Conservation (phyloP, 2,888 invertebrate species). For the Chydorus sphaericus region DNA sequence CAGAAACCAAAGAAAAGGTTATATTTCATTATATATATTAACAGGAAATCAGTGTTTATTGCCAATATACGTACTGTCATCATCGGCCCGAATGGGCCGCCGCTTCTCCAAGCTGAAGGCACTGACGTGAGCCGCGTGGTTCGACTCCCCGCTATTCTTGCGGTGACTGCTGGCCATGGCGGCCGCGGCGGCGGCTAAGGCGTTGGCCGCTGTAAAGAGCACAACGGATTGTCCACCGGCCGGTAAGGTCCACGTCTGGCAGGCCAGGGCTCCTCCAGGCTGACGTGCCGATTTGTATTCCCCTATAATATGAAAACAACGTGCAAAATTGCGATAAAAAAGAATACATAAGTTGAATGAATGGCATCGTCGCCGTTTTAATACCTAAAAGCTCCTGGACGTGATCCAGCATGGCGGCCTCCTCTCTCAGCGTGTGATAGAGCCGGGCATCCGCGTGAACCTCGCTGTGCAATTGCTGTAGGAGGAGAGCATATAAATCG, state of each 20-base stretch:
- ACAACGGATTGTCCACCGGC: constrained; percentile 52
- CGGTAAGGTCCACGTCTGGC: constrained; percentile 53
- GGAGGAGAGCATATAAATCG: no score
- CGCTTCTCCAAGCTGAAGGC: constrained; percentile 19
- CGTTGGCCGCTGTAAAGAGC: constrained; percentile 31
- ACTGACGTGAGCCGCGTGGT: constrained; percentile 21
- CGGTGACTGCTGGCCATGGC: constrained; percentile 36
- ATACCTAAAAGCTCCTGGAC: constrained; percentile 42
- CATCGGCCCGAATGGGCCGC: constrained; percentile 42
- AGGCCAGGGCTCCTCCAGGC: constrained; percentile 26
- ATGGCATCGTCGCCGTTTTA: no score
- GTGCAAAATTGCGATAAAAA: not conserved
- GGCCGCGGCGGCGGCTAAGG: constrained; percentile 27
- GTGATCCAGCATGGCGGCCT: constrained; percentile 50
- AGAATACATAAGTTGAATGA: no score
- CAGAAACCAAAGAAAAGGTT: not conserved
- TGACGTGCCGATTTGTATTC: not conserved
- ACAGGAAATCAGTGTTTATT: not conserved
- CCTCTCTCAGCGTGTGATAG: constrained; percentile 44
- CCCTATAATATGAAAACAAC: not conserved
- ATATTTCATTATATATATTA: no score
- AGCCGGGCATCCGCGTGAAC: constrained; percentile 47
- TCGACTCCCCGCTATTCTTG: constrained; percentile 18
- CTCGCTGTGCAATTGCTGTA: constrained; percentile 49
- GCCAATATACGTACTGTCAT: constrained; percentile 44